Conservation (phyloP, 2,113 vertebrate species). For the Grantiella picta region DNA sequence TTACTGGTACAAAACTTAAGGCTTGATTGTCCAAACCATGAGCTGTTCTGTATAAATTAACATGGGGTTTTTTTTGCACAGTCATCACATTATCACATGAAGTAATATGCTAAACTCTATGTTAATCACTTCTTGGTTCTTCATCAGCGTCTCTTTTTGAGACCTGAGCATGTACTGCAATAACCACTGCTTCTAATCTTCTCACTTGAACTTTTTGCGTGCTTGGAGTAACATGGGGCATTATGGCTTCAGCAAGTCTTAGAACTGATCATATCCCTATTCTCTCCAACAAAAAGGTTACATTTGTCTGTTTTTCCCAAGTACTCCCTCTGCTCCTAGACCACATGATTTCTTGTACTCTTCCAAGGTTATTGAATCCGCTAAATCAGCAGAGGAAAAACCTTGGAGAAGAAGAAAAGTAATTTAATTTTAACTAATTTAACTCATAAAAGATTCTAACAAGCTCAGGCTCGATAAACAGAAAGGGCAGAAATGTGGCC, state of each 20-base stretch:
- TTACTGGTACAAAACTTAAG: neutral
- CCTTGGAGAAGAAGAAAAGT: neutral
- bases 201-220: neutral
- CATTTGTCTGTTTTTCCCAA: neutral
- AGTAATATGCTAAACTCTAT: neutral
- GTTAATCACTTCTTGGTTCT: neutral
- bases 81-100: neutral
- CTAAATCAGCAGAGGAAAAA: neutral
- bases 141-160: neutral
- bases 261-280: neutral
- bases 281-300: neutral
- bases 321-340: neutral
- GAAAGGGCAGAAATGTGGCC: neutral
- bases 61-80: neutral
- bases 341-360: neutral
- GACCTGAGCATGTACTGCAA: neutral
- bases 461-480: neutral
- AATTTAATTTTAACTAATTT: neutral
- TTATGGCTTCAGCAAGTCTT: neutral
- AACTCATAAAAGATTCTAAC: neutral
- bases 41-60: neutral
- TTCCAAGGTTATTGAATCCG: neutral
- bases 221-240: neutral
- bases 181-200: neutral
- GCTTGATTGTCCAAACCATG: neutral